These are phyloP conservation scores for Chaetogeoica ovagalla DNA, from an alignment of 2,888 invertebrate genomes.

Conservation along the genomic window DNA sequence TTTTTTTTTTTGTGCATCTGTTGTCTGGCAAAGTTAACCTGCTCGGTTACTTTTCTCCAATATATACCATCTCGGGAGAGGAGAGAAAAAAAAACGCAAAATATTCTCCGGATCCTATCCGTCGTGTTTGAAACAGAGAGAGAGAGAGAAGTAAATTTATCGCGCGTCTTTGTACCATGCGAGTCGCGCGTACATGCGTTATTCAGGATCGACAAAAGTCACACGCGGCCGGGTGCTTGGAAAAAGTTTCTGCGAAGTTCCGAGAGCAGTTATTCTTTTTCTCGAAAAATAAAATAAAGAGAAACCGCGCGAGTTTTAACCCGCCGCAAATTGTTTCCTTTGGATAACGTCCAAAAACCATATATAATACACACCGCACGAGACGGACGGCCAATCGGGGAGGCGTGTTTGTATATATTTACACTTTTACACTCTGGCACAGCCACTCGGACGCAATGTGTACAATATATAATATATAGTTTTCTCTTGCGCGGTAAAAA, in stretches of 20 bases:
- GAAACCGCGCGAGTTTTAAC: constrained; percentile 5
- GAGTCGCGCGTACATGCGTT: not conserved
- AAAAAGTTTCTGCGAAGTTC: constrained; percentile 40
- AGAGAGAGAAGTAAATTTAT: constrained; percentile 10
- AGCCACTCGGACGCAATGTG: constrained; percentile 7
- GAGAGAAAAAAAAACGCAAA: not conserved
- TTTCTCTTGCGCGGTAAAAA: no score
- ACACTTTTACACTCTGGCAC: not conserved
- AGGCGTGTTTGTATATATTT: constrained; percentile 36
- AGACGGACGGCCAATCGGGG: constrained; percentile 18
- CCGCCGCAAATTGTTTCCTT: constrained; percentile 49
- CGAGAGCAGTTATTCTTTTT: constrained; percentile 22
- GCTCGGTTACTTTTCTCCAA: not conserved
- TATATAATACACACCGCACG: not conserved
- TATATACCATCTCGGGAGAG: not conserved
- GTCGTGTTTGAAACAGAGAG: not conserved
- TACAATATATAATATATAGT: no score
- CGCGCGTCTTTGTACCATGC: constrained; percentile 9
- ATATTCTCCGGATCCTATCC: not conserved
- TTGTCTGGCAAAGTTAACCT: constrained; percentile 3
- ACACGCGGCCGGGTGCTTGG: not conserved
- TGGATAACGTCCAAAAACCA: constrained; percentile 37
- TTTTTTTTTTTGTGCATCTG: constrained; percentile 3
- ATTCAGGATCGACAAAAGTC: constrained; percentile 31
- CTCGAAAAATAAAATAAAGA: not conserved